These are phyloP conservation scores for Hyla sarda DNA, from an alignment of 2,113 vertebrate species.

Conservation along the genomic window DNA sequence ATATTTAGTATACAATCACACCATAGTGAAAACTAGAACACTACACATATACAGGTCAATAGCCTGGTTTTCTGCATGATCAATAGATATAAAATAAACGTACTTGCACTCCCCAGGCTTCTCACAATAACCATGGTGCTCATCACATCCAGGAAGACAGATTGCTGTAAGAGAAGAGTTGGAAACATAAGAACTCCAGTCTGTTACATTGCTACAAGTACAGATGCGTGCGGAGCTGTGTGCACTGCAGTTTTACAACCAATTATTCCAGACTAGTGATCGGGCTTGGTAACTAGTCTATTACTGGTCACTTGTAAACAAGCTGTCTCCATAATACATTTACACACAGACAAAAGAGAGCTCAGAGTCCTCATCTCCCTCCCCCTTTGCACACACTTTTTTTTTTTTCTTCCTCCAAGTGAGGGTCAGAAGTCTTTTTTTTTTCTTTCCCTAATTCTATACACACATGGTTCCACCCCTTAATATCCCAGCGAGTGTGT, in stretches of 20 bases:
- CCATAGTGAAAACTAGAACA: neutral
- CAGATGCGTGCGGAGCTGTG: neutral
- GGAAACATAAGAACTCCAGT: constrained; percentile 58
- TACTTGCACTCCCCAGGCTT: constrained; percentile 99
- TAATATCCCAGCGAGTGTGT: constrained; percentile 92
- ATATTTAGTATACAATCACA: neutral
- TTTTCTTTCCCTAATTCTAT: constrained; percentile 78
- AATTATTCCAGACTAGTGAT: constrained; percentile 49
- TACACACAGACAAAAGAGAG: constrained; percentile 87
- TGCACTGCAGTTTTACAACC: too few relatives aligned
- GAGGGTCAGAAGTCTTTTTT: constrained; percentile 98
- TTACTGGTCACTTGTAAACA: constrained; percentile 75
- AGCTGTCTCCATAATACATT: constrained; percentile 88
- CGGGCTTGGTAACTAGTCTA: constrained; percentile 71
- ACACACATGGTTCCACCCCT: constrained; percentile 86
- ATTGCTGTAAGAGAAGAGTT: constrained; percentile 79
- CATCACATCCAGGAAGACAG: constrained; percentile 95
- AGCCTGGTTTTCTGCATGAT: neutral
- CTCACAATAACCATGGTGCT: constrained; percentile 94
- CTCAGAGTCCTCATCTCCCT: constrained; percentile 79
- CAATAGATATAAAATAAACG: constrained; percentile 66
- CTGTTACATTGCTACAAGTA: neutral
- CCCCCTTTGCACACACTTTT: constrained; percentile 78
- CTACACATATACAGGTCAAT: neutral
- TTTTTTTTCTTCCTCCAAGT: constrained; percentile 84